These are phyloP conservation scores for Nebria ingens DNA, from an alignment of 1,140 invertebrate genomes.

Conservation along the genomic window DNA sequence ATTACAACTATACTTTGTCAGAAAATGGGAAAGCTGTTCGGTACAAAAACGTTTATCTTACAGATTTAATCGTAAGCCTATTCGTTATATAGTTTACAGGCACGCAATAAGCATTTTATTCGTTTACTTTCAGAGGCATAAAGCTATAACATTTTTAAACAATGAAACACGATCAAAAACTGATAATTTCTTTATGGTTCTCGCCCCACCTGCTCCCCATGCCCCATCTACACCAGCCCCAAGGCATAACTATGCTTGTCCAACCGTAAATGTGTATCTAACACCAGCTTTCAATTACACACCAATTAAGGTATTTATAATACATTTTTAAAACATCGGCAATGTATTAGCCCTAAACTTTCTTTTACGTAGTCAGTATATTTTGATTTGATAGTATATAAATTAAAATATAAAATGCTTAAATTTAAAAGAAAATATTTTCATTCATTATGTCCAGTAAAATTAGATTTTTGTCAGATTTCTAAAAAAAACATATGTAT, in stretches of 20 bases:
- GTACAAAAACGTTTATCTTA: conserved; percentile 63
- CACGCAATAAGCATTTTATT: conserved; percentile 11
- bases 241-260: conserved; percentile 54
- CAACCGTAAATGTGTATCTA: conserved; percentile 46
- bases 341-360: no score
- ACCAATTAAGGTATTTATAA: conserved; percentile 30
- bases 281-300: conserved; percentile 64
- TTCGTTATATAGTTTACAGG: conserved; percentile 3
- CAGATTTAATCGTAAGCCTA: conserved; percentile 68
- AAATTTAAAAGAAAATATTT: no score
- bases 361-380: no score
- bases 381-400: no score
- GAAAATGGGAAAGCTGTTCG: conserved; percentile 60
- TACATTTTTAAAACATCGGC: not conserved
- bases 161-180: conserved; percentile 22
- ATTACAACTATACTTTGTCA: conserved; percentile 82
- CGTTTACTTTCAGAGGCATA: conserved; percentile 37
- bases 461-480: no score
- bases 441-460: no score
- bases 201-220: conserved; percentile 76
- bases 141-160: conserved; percentile 47
- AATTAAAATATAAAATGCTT: no score
- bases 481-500: no score
- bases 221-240: conserved; percentile 70
- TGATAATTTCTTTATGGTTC: conserved; percentile 78